phyloP scores from a whole-genome alignment of 2,888 invertebrate genomes.

The Phengaris alcon region DNA sequence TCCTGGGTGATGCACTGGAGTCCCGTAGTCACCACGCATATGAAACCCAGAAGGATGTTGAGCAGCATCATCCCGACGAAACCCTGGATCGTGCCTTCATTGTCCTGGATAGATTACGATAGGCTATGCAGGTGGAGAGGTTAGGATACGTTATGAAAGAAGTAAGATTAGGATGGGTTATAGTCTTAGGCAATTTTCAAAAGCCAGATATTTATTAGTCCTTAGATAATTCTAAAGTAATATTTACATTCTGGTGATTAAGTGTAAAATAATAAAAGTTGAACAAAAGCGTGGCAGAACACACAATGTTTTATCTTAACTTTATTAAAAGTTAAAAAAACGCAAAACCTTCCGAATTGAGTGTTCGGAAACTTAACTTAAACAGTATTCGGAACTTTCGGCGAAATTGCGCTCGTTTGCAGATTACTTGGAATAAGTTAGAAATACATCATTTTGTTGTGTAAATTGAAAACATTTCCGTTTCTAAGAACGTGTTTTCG shows the following conservation, averaged over 20 bases:
- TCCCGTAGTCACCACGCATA: constrained; percentile 38
- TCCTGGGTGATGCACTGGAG: constrained; percentile 43
- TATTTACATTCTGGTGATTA: neutral
- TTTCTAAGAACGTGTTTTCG: neutral
- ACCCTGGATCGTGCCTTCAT: constrained; percentile 51
- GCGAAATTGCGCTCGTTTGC: neutral
- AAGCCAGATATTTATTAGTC: too few relatives aligned
- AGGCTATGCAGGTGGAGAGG: neutral
- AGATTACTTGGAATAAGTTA: constrained; percentile 13
- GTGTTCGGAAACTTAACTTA: too few relatives aligned
- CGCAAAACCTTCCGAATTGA: constrained; percentile 3
- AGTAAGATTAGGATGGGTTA: too few relatives aligned
- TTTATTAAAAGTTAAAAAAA: neutral
- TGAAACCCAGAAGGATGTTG: constrained; percentile 45
- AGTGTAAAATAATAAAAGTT: neutral
- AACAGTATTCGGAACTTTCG: too few relatives aligned
- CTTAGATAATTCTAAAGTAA: too few relatives aligned
- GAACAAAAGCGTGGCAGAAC: neutral
- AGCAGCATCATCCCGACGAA: constrained; percentile 51
- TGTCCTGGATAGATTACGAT: constrained; percentile 43
- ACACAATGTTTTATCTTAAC: neutral
- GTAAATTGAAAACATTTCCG: constrained; percentile 16
- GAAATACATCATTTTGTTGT: constrained; percentile 5
- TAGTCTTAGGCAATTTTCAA: too few relatives aligned
- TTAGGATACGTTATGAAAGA: neutral